Conservation (phyloP, 2,888 invertebrate genomes). For the Linhomoeus sp. region DNA sequence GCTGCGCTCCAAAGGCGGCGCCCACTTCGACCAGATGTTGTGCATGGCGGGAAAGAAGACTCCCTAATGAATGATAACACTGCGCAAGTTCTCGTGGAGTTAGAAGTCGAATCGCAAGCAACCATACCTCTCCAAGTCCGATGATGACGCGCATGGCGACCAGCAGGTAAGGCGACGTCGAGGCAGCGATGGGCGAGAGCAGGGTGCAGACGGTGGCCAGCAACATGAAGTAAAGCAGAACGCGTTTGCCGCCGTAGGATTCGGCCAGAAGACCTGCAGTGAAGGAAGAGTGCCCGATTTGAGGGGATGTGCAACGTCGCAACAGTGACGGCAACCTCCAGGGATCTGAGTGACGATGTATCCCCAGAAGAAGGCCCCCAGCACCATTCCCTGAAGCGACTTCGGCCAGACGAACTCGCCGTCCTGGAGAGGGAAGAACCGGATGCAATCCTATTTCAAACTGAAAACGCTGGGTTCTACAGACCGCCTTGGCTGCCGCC, state of each 20-base stretch:
- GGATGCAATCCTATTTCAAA: no score
- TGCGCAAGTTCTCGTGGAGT: not conserved
- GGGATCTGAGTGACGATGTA: slow-evolving; percentile 29
- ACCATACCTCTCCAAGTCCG: slow-evolving; percentile 67
- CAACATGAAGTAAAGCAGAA: slow-evolving; percentile 26
- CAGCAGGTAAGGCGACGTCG: slow-evolving; percentile 49
- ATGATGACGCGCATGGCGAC: slow-evolving; percentile 54
- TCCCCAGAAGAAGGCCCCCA: slow-evolving; percentile 39
- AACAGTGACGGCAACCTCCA: not conserved
- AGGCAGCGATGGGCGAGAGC: slow-evolving; percentile 55
- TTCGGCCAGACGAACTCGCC: slow-evolving; percentile 39
- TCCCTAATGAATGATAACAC: slow-evolving; percentile 17
- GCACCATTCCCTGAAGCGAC: slow-evolving; percentile 34
- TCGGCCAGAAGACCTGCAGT: not conserved
- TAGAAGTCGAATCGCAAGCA: no score
- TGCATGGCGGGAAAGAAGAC: slow-evolving; percentile 87
- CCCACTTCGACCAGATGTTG: slow-evolving; percentile 73
- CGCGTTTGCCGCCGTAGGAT: slow-evolving; percentile 8
- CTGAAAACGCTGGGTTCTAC: no score
- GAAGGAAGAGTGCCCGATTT: not conserved
- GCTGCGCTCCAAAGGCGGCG: slow-evolving; percentile 70
- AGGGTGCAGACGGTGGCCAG: slow-evolving; percentile 48
- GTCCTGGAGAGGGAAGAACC: no score
- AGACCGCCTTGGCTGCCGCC: no score
- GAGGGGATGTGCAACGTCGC: not conserved